Evolutionary conservation across 2,888 invertebrate species (phyloP).

Genomic region (Euclidia mi): DNA sequence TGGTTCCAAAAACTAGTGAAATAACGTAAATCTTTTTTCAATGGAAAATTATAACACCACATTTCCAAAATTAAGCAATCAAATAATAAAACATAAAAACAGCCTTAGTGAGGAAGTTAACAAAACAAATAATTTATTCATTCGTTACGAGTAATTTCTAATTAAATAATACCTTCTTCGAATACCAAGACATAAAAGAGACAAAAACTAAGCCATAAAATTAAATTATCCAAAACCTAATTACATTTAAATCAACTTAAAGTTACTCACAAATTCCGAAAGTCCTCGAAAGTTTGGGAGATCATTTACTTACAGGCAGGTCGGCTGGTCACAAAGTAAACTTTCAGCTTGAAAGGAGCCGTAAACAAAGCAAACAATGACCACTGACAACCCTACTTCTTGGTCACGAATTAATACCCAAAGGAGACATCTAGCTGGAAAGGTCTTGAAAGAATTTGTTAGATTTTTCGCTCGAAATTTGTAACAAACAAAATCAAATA

Average conservation of each 20-base stretch:
- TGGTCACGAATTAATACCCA: conserved; percentile 46
- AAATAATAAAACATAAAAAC: no score
- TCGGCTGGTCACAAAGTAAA: conserved; percentile 50
- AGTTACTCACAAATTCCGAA: conserved; percentile 27
- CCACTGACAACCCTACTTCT: conserved; percentile 42
- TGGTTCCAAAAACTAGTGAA: no score
- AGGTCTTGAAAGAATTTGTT: conserved; percentile 32
- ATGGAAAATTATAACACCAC: no score
- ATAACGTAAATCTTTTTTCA: no score
- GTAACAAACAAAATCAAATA: conserved; percentile 25
- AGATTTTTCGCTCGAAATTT: conserved; percentile 33
- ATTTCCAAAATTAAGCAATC: no score
- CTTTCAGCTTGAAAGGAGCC: conserved; percentile 46
- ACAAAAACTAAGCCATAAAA: conserved; percentile 24
- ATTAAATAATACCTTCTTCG: background rate
- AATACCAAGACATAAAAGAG: background rate
- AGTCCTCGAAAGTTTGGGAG: conserved; percentile 42
- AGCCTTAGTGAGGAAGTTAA: no score
- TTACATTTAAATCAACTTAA: conserved; percentile 45
- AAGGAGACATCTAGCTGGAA: conserved; percentile 39
- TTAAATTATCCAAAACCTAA: conserved; percentile 29
- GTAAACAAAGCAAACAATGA: conserved; percentile 60
- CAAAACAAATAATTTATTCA: no score
- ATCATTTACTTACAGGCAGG: conserved; percentile 49
- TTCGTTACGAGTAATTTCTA: background rate